Percentiles rank a stretch among this genome's conserved stretches.
These are phyloP conservation scores for Amphimallon solstitiale DNA, from an alignment of 2,888 invertebrate genomes.

Conservation along the genomic window DNA sequence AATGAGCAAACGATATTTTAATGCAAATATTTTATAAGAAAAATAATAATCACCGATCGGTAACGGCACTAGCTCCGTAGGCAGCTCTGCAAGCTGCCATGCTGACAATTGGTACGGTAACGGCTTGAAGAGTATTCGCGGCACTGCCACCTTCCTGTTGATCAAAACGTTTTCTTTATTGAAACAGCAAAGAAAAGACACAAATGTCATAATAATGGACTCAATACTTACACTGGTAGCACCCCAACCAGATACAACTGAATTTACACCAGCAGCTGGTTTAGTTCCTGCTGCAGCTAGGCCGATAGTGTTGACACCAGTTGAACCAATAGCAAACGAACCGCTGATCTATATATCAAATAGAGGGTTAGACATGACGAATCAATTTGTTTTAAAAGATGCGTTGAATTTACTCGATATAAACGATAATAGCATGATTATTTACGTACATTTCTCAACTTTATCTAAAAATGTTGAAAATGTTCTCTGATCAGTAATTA, in stretches of 20 bases:
- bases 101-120: constrained; percentile 39
- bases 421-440: too few relatives aligned
- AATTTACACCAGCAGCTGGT: constrained; percentile 38
- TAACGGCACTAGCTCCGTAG: constrained; percentile 15
- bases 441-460: too few relatives aligned
- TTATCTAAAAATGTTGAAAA: too few relatives aligned
- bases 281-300: constrained; percentile 36
- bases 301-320: constrained; percentile 22
- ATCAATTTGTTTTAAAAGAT: not conserved
- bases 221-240: constrained; percentile 23
- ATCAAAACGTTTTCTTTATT: not conserved
- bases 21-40: too few relatives aligned
- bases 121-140: constrained; percentile 37
- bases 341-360: constrained; percentile 29
- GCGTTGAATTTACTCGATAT: too few relatives aligned
- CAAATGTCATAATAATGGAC: not conserved
- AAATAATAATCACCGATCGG: constrained; percentile 24
- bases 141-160: constrained; percentile 34
- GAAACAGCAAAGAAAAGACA: not conserved
- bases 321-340: constrained; percentile 35
- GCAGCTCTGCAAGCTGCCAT: constrained; percentile 32
- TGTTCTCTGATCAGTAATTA: too few relatives aligned
- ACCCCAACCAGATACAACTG: constrained; percentile 46
- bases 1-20: not conserved
- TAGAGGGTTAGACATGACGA: not conserved